Percentiles rank a stretch among this genome's conserved stretches.
phyloP scores from a whole-genome alignment of 2,113 vertebrate species.

The Phalacrocorax brasilianus region DNA sequence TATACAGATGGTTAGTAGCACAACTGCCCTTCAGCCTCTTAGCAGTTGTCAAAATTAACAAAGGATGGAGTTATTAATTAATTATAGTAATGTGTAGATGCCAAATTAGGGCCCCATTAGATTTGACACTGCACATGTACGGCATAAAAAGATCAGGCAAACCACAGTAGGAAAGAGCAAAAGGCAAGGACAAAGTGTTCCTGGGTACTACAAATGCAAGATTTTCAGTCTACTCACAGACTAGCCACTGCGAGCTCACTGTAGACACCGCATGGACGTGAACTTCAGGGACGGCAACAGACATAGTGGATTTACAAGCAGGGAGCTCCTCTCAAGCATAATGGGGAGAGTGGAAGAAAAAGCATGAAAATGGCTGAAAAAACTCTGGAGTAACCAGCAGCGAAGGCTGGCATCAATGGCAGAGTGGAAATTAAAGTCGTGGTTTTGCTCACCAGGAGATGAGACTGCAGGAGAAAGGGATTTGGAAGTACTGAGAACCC shows the following conservation, averaged over 20 bases:
- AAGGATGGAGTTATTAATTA: slow-evolving; percentile 48
- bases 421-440: neutral
- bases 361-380: neutral
- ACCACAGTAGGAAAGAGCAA: neutral
- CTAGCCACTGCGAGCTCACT: neutral
- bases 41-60: slow-evolving; percentile 45
- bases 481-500: neutral
- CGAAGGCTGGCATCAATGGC: neutral
- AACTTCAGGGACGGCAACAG: neutral
- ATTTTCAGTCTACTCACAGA: neutral
- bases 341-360: neutral
- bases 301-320: neutral
- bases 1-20: neutral
- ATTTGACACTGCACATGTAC: neutral
- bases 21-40: neutral
- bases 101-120: neutral
- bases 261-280: neutral
- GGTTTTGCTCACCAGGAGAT: neutral
- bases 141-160: slow-evolving; percentile 11
- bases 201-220: neutral
- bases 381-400: neutral
- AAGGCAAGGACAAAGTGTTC: neutral
- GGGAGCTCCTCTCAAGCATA: neutral
- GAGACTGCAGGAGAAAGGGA: neutral
- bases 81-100: neutral